phyloP scores from a whole-genome alignment of 2,113 vertebrate genomes.

The Limanda limanda region DNA sequence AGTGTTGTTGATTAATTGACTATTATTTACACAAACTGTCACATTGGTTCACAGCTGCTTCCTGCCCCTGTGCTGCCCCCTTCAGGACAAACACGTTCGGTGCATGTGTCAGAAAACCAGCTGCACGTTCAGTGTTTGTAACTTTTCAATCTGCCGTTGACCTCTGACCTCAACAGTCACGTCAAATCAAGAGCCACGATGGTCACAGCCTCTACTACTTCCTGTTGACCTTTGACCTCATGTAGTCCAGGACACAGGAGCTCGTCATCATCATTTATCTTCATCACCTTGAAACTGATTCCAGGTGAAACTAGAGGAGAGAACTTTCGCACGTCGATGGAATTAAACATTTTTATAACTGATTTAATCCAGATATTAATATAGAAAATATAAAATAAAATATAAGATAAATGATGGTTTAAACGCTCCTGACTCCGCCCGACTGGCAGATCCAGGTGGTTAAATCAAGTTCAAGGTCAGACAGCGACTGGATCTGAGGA shows the following conservation, averaged over 20 bases:
- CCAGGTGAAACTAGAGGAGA: background rate
- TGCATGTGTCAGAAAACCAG: no score
- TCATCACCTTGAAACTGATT: no score
- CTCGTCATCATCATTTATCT: no score
- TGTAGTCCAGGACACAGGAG: no score
- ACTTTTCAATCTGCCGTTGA: no score
- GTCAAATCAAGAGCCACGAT: no score
- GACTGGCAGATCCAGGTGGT: background rate
- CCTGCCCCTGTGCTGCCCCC: conserved; percentile 32
- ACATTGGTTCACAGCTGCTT: background rate
- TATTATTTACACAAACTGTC: background rate
- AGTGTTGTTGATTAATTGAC: no score
- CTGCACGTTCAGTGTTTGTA: no score
- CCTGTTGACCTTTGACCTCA: no score
- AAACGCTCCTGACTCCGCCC: background rate
- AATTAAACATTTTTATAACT: background rate
- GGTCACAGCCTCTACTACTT: background rate
- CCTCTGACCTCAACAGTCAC: no score
- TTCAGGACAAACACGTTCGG: conserved; percentile 16
- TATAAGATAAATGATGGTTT: background rate
- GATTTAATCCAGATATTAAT: background rate
- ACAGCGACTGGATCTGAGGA: background rate
- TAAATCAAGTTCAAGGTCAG: conserved; percentile 1
- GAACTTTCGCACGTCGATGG: background rate
- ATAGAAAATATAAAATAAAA: background rate